These are phyloP conservation scores for Microctenopoma stevenorrisi DNA, from an alignment of 2,797 vertebrate genomes.

Conservation along the genomic window DNA sequence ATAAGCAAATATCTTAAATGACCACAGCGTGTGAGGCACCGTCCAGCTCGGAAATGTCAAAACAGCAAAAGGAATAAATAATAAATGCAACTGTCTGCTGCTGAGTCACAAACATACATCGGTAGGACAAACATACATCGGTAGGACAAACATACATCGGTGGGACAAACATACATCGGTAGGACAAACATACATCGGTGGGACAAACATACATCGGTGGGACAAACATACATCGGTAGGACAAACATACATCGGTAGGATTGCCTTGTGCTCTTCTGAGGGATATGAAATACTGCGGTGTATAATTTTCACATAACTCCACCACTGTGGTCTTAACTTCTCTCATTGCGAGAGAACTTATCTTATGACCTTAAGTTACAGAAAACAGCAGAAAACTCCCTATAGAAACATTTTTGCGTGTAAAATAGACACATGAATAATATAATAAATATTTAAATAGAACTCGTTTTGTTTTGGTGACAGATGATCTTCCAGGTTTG, in stretches of 20 bases:
- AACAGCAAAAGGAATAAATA: conserved; percentile 23
- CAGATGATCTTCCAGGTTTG: background rate
- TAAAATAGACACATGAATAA: background rate
- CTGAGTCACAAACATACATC: background rate
- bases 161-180: conserved; percentile 5
- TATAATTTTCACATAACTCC: conserved; percentile 17
- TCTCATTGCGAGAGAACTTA: background rate
- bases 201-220: too few species aligned
- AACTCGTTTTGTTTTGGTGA: background rate
- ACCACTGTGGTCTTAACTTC: background rate
- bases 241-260: conserved; percentile 15
- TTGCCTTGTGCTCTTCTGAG: background rate
- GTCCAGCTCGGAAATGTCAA: background rate
- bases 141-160: too few species aligned
- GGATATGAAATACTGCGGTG: background rate
- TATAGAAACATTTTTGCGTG: background rate
- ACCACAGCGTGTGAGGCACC: conserved; percentile 1
- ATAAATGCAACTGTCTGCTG: conserved; percentile 29
- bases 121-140: too few species aligned
- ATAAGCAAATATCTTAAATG: too few species aligned
- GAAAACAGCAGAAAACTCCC: background rate
- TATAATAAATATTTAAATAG: background rate
- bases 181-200: background rate
- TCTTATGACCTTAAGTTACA: too few species aligned
- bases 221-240: too few species aligned